Conservation (phyloP, 2,888 invertebrate genomes). For the Carpatolechia fugitivella region DNA sequence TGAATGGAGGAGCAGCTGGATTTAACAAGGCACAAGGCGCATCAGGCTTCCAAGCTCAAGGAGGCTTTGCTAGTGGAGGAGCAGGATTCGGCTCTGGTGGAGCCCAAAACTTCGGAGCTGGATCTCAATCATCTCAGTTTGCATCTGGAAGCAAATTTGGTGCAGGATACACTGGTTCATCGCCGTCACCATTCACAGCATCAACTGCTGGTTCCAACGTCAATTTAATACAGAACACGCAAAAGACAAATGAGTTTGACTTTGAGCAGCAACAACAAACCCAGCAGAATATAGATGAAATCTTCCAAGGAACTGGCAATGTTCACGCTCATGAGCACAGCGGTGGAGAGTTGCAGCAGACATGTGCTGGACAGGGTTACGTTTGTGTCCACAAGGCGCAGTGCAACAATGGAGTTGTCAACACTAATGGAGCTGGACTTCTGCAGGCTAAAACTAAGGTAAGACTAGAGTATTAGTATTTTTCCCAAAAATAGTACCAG, state of each 20-base stretch:
- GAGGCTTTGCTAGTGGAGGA: conserved; percentile 21
- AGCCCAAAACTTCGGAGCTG: conserved; percentile 6
- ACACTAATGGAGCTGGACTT: conserved; percentile 66
- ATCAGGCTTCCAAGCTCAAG: conserved; percentile 25
- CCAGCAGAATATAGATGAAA: conserved; percentile 57
- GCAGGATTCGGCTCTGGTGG: conserved; percentile 12
- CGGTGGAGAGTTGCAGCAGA: conserved; percentile 65
- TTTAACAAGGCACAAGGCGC: conserved; percentile 28
- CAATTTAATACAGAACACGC: conserved; percentile 56
- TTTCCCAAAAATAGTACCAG: too few relatives aligned
- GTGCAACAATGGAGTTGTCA: conserved; percentile 81
- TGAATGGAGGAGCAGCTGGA: conserved; percentile 35
- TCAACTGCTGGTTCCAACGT: conserved; percentile 51
- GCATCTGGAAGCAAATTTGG: conserved; percentile 39
- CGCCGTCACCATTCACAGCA: conserved; percentile 59
- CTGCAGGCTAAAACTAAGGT: conserved; percentile 77
- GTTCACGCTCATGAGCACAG: conserved; percentile 46
- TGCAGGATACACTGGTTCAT: conserved; percentile 57
- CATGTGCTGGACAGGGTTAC: conserved; percentile 79
- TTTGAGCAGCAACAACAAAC: conserved; percentile 56
- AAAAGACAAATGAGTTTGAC: conserved; percentile 53
- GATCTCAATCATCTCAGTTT: neutral
- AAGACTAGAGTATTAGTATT: conserved; percentile 42
- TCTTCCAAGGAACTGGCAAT: conserved; percentile 56
- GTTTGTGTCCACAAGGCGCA: conserved; percentile 80